A percentile compares a stretch with the other conserved stretches of the same genome.
Conservation (phyloP, 2,797 vertebrate genomes). For the Gallinago nigripennis region DNA sequence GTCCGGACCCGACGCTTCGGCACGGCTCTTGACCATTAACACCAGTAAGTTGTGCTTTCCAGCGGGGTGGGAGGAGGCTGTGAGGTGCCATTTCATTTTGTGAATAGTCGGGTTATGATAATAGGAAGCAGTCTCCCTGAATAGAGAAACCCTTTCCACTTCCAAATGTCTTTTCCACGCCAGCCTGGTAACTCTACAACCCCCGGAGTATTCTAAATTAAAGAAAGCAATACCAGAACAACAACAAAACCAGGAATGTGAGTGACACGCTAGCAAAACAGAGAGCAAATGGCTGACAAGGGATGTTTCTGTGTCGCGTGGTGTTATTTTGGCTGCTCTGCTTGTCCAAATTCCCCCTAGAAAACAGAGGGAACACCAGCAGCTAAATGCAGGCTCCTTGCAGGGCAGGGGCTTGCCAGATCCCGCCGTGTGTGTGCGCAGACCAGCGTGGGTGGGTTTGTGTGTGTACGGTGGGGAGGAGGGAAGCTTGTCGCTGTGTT, state of each 20-base stretch:
- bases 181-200: background rate
- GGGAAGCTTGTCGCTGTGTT: slow-evolving; percentile 13
- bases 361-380: background rate
- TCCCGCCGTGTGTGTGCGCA: rapidly evolving
- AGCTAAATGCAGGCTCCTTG: background rate
- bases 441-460: background rate
- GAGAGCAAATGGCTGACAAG: slow-evolving; percentile 25
- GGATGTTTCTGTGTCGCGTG: background rate
- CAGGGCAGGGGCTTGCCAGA: background rate
- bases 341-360: slow-evolving; percentile 1
- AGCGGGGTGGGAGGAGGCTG: background rate
- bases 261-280: background rate
- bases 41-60: background rate
- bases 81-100: background rate
- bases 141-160: background rate
- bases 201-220: background rate
- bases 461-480: background rate
- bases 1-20: rapidly evolving
- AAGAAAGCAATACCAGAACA: background rate
- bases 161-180: background rate
- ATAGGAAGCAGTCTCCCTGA: background rate
- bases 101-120: background rate
- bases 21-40: background rate
- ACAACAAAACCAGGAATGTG: background rate
- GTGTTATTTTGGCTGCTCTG: slow-evolving; percentile 22